These are phyloP conservation scores for Myrmecophaga tridactyla DNA, from an alignment of 2,113 vertebrate species.

Conservation along the genomic window DNA sequence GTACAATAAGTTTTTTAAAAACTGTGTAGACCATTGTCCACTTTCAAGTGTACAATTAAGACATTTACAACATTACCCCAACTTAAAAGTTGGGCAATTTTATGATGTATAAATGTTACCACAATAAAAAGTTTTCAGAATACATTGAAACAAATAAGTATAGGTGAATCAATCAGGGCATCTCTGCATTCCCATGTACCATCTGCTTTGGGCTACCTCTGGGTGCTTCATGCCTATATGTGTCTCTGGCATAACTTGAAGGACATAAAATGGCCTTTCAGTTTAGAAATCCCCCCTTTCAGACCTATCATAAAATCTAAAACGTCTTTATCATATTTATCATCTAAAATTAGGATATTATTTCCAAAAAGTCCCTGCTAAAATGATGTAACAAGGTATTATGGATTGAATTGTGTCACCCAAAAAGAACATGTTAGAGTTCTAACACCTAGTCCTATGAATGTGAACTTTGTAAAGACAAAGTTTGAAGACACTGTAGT, in stretches of 20 bases:
- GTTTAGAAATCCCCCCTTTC: neutral
- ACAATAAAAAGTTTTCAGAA: too few relatives aligned
- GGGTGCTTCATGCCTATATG: neutral
- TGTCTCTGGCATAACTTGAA: neutral
- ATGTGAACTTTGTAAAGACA: too few relatives aligned
- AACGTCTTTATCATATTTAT: neutral
- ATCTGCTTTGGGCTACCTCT: fast-evolving
- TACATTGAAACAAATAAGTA: neutral
- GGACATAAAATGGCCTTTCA: neutral
- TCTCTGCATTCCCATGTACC: neutral
- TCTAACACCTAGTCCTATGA: too few relatives aligned
- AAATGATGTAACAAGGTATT: neutral
- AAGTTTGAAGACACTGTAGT: too few relatives aligned
- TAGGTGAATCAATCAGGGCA: neutral
- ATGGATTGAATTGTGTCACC: too few relatives aligned
- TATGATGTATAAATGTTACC: too few relatives aligned
- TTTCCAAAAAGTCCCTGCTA: neutral
- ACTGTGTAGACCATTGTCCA: neutral
- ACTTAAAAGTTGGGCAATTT: too few relatives aligned
- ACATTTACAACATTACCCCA: too few relatives aligned
- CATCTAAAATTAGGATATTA: neutral
- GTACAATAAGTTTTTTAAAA: neutral
- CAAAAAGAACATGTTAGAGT: too few relatives aligned
- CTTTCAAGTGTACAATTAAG: too few relatives aligned
- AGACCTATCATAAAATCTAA: neutral